Conservation (phyloP, 2,888 invertebrate genomes). For the Anoplius nigerrimus region DNA sequence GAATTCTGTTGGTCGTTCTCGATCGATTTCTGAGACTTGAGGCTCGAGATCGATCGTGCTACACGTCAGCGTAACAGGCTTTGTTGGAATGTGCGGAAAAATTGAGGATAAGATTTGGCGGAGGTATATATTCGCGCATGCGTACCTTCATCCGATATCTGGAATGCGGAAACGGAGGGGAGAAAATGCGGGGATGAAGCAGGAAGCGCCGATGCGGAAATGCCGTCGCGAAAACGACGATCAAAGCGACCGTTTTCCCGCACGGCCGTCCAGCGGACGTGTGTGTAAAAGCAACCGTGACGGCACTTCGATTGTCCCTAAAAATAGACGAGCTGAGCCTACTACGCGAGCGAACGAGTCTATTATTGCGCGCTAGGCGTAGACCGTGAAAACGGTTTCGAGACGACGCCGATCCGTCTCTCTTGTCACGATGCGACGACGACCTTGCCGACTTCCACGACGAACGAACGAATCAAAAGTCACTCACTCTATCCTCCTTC, state of each 20-base stretch:
- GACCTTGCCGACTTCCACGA: conserved; percentile 7
- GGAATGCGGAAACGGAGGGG: background rate
- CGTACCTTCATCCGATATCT: no score
- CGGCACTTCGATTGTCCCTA: conserved; percentile 31
- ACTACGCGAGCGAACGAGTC: conserved; percentile 19
- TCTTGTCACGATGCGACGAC: conserved; percentile 2
- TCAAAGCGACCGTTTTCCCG: no score
- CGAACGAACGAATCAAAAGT: background rate
- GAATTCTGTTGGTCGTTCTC: no score
- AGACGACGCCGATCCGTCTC: conserved; percentile 18
- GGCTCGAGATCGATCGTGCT: no score
- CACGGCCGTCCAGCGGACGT: background rate
- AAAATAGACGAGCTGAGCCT: conserved; percentile 25
- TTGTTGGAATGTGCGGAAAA: no score
- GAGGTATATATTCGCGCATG: no score
- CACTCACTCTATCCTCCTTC: background rate
- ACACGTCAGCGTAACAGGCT: no score
- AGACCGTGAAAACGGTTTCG: conserved; percentile 20
- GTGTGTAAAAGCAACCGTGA: conserved; percentile 17
- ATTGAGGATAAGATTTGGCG: no score
- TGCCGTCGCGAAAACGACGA: no score
- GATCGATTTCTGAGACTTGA: no score
- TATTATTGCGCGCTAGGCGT: conserved; percentile 24
- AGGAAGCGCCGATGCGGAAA: no score
- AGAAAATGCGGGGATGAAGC: no score